Evolutionary conservation across 2,113 vertebrate genomes (phyloP).

Genomic region (Rattus rattus): DNA sequence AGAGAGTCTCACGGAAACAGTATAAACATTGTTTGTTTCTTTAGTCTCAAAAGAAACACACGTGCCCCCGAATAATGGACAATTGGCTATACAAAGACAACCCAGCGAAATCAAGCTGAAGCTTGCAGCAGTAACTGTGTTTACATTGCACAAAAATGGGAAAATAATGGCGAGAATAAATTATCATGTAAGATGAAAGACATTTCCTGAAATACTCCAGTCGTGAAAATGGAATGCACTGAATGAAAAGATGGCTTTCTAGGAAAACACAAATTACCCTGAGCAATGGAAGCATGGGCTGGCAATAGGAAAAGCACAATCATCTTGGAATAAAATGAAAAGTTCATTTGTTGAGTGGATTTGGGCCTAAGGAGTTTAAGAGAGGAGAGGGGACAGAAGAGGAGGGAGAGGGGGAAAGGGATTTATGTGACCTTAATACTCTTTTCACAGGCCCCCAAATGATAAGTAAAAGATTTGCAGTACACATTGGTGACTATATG

Average conservation of each 20-base stretch:
- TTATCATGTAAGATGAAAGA: slow-evolving; percentile 30
- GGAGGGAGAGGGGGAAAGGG: neutral
- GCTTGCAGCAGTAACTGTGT: neutral
- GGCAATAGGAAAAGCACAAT: slow-evolving; percentile 17
- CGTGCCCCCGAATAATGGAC: neutral
- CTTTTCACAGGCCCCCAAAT: neutral
- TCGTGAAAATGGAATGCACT: slow-evolving; percentile 10
- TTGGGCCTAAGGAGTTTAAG: neutral
- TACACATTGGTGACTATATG: neutral
- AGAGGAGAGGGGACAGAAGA: neutral
- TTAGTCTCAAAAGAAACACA: slow-evolving; percentile 38
- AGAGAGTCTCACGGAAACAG: neutral
- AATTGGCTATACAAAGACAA: neutral
- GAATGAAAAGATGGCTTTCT: slow-evolving; percentile 41
- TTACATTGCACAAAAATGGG: neutral
- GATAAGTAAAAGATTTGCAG: slow-evolving; percentile 3
- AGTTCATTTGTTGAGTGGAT: neutral
- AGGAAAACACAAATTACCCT: slow-evolving; percentile 46
- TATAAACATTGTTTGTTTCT: neutral
- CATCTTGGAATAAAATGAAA: neutral
- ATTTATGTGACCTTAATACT: neutral
- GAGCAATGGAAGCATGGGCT: neutral
- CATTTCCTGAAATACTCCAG: neutral
- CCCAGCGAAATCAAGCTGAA: neutral
- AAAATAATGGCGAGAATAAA: neutral